Base-by-base conservation (phyloP, 35 echinoderm and acorn worm genomes). In the Anneissia japonica region DNA sequence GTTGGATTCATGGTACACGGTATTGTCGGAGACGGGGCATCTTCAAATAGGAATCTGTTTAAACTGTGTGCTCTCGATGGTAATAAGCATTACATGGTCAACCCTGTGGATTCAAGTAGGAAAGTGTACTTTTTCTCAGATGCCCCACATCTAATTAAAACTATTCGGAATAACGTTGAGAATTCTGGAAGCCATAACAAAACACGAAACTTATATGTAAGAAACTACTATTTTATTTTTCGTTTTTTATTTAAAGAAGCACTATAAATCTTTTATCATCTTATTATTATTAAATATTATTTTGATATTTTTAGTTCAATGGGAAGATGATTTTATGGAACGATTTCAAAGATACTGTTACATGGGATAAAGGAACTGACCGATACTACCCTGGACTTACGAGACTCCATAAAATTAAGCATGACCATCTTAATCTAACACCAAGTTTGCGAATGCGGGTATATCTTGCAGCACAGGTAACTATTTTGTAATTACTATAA, bases 401-500 rank as follows among this genome's bases (percentile, higher is more conserved):
- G 6, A 34, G 1, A 23, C 40, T 82, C 0, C 5, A 33, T 32
- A 82, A 82, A 38, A 82, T 82, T 9, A 86, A 36, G 0, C 1
- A 86, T 39, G 85, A 86, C 23, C 85, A 86, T 34, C 33, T 86
- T 21, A 30, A 86, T 34, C 75, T 86, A 17, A 86, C 85, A 78
- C 85, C 85, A 77, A 7, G 16, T 46, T 34, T 86, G 11, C 26
- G 85, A 36, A 86, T 86, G 85, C 3, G 75, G 79, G 85, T 86
- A 4, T n/a, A 86, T 29, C 72, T 86, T 31, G 85, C 85, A 0
- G n/a, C 85, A 79, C 85, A 86, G 85, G 85, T 86, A 32, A 72
- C n/a, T n/a, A n/a, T n/a, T n/a, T n/a, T n/a, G n/a, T n/a, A n/a
- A n/a, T n/a, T n/a, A n/a, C n/a, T n/a, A n/a, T n/a, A n/a, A n/a